Evolutionary conservation across 2,888 invertebrate species (phyloP), one percentile per base, ranked within the genome.

Genomic region (Drosophila longiperda): DNA sequence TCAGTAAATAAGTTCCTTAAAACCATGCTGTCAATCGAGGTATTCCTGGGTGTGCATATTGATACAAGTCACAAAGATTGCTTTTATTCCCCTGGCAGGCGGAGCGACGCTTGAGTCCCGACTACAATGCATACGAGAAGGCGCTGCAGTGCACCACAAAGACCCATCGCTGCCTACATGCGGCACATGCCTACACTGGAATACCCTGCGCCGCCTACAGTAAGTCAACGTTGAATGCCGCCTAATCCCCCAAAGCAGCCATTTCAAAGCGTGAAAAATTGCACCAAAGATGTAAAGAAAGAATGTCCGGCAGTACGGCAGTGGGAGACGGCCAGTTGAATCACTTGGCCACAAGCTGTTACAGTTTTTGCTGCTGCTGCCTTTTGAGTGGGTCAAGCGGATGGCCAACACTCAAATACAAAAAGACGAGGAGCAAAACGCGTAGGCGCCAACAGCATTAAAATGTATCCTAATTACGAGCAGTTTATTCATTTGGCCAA

Each of bases 91-190:
- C 2, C 8, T 15, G 6, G 42, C 75, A 93, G 93, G 93, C 93
- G 61, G 93, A 93, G 69, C 86, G 93, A 85, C 79, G 94, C 83
- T 81, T 95, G 48, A 93, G 93, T 69, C 93, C 93, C 53, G 93
- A 93, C 70, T 93, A 92, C 78, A 92, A 93, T 92, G 94, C 93
- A 26, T 93, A 92, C 60, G 96, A 96, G 83, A 97, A 97, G 92
- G 96, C 97, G 2, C 95, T 96, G 77, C 94, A 96, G 68, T 98
- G 98, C 92, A 97, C 97, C 17, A 96, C 96, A 81, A 96, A 96
- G 90, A 98, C 98, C 3, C 97, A 98, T 92, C 95, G 97, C 80
- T 98, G 98, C 93, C 96, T 96, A 91, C 98, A 98, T 91, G 97
- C 98, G 2, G 96, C 97, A 12, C 98, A 98, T 92, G 98, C 98